Evolutionary conservation across 2,888 invertebrate genomes (phyloP), one percentile per base, ranked within the genome.

Genomic region (Orthonevra nobilis): DNA sequence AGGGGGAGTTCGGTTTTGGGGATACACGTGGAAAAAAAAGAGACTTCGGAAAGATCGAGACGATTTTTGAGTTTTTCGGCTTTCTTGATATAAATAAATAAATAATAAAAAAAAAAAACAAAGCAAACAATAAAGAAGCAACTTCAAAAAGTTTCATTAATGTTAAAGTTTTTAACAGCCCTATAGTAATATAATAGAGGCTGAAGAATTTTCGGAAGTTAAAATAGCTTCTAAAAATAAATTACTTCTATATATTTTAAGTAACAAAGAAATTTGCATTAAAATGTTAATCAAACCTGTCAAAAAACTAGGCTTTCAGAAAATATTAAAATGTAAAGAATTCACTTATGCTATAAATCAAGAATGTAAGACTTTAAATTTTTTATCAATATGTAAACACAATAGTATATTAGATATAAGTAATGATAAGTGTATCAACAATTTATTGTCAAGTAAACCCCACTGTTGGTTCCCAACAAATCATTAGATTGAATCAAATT

Each of bases 131-230:
- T n/a, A n/a, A n/a, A n/a, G n/a, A n/a, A n/a, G n/a, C n/a, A n/a
- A n/a, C n/a, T n/a, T n/a, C n/a, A n/a, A n/a, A n/a, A n/a, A n/a
- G n/a, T n/a, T n/a, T n/a, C n/a, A n/a, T n/a, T n/a, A n/a, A n/a
- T n/a, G n/a, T n/a, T n/a, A n/a, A n/a, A n/a, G n/a, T n/a, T n/a
- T n/a, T n/a, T n/a, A n/a, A n/a, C n/a, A n/a, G n/a, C n/a, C n/a
- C 10, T 82, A 54, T 40, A 46, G 32, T 20, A 81, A 75, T 61
- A 46, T 69, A 42, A 52, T 64, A 68, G 61, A 77, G 42, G 81
- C 70, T 23, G 23, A 63, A 9, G 58, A 75, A 34, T 74, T 74
- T 58, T 46, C 70, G 36, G 64, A 66, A 1, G 19, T 81, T 23
- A 77, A 61, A 12, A 81, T 81, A 63, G 68, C 74, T 17, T 50